Evolutionary conservation across 35 echinoderm and acorn worm genomes (phyloP), one percentile per base, ranked within the genome.

Genomic region (Eucidaris tribuloides): DNA sequence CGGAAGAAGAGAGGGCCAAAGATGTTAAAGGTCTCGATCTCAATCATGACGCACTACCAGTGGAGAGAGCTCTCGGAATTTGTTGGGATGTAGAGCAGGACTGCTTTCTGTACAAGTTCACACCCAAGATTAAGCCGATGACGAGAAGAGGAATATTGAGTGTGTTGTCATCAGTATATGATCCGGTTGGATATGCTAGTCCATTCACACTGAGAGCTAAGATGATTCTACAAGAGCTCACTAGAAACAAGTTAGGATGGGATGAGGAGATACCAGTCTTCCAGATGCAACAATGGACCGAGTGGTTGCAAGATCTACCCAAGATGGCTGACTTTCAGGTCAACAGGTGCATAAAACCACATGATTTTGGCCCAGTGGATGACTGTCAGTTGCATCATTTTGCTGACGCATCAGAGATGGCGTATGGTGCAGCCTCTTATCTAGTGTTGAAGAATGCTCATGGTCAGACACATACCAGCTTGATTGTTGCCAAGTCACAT

Each of bases 1-100:
- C 87, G 35, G 11, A 52, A n/a, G 62, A 56, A 4, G 88, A 90
- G 22, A 42, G 83, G 29, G 77, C 92, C 24, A 88, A 84, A 39
- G 56, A 29, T 5, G 23, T 96, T 0, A 87, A 71, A 14, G 45
- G 31, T 29, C 24, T 96, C 13, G 84, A 96, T 46, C 78, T 86
- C 5, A 48, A 80, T n/a, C 17, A 72, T 44, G 83, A 82, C 23
- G 35, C 9, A 6, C 60, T 88, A 40, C 92, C 87, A 2, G 50
- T 37, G 17, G 92, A 96, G 55, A 50, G 92, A 46, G 81, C 87
- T 22, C 61, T 96, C 17, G 92, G 92, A n/a, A 83, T 96, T 14
- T 40, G 44, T 18, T 96, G 92, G 87, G 38, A 62, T 61, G 82
- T 82, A 3, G 65, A 86, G 57, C 49, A 37, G 30, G 88, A 86